Conservation (phyloP, 2,797 vertebrate species). For the Anableps anableps region DNA sequence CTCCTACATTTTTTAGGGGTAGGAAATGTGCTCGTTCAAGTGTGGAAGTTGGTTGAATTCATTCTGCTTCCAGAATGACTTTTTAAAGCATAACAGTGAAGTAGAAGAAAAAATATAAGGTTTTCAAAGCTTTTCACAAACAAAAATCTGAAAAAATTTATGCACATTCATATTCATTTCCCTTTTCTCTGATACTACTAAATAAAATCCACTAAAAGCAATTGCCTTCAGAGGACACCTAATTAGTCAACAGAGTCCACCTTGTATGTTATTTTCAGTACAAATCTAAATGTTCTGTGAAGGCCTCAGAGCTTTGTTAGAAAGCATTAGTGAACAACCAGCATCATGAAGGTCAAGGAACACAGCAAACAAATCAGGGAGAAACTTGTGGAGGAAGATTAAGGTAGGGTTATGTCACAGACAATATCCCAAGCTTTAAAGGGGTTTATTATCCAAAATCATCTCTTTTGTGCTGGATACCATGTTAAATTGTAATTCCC, state of each 20-base stretch:
- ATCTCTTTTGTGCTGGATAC: too few relatives aligned
- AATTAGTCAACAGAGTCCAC: background rate
- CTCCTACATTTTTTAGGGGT: slow-evolving; percentile 39
- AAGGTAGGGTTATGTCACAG: too few relatives aligned
- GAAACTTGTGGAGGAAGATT: too few relatives aligned
- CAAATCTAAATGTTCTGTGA: too few relatives aligned
- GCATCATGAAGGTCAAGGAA: too few relatives aligned
- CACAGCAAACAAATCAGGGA: too few relatives aligned
- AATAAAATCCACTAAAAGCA: background rate
- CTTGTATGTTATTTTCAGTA: background rate
- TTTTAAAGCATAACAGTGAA: slow-evolving; percentile 2
- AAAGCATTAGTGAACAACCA: too few relatives aligned
- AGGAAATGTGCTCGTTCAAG: slow-evolving; percentile 23
- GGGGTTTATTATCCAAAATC: too few relatives aligned
- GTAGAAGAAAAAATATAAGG: background rate
- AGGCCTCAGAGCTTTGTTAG: too few relatives aligned
- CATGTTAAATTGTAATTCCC: too few relatives aligned
- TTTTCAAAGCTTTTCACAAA: background rate
- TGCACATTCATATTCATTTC: background rate
- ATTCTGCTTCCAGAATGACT: slow-evolving; percentile 29
- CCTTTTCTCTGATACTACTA: background rate
- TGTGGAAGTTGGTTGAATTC: slow-evolving; percentile 31
- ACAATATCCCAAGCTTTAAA: too few relatives aligned
- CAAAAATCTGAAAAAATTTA: background rate
- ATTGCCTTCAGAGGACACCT: background rate